Evolutionary conservation across 1,140 invertebrate genomes (phyloP).

Genomic region (Drosophila repletoides): DNA sequence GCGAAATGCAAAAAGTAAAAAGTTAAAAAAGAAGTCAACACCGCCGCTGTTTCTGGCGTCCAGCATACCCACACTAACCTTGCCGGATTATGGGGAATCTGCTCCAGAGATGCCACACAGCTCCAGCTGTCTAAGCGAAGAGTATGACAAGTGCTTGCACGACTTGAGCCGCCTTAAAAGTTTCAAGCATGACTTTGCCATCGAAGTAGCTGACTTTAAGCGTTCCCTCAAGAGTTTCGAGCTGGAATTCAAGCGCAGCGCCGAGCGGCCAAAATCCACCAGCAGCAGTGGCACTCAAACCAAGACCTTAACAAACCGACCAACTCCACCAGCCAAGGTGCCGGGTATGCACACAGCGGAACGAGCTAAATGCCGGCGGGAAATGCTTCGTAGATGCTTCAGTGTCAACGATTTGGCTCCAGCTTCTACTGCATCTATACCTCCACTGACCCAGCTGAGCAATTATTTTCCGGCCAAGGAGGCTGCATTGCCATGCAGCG

Average conservation of each 20-base stretch:
- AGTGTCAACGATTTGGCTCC: conserved; percentile 63
- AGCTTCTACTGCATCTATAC: not conserved
- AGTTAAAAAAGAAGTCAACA: conserved; percentile 38
- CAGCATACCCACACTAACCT: conserved; percentile 7
- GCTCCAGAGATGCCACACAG: conserved; percentile 3
- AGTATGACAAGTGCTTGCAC: conserved; percentile 58
- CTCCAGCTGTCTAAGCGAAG: conserved; percentile 51
- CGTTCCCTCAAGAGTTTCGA: conserved; percentile 64
- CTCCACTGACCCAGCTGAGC: conserved; percentile 14
- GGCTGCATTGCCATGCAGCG: conserved; percentile 7
- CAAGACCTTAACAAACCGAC: not conserved
- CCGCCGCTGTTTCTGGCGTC: not conserved
- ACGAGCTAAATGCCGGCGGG: conserved; percentile 57
- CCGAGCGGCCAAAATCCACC: conserved; percentile 48
- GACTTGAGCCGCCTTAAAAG: conserved; percentile 55
- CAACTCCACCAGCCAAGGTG: conserved; percentile 13
- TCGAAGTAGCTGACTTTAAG: conserved; percentile 70
- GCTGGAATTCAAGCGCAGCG: conserved; percentile 53
- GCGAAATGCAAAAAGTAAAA: conserved; percentile 39
- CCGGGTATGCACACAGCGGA: conserved; percentile 48
- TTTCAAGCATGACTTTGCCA: conserved; percentile 69
- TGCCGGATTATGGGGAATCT: not conserved
- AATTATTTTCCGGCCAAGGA: conserved; percentile 41
- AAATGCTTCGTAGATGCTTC: conserved; percentile 58
- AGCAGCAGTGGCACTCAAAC: conserved; percentile 49